Base-by-base conservation (phyloP, 2,113 vertebrate species). In the Rattus rattus region DNA sequence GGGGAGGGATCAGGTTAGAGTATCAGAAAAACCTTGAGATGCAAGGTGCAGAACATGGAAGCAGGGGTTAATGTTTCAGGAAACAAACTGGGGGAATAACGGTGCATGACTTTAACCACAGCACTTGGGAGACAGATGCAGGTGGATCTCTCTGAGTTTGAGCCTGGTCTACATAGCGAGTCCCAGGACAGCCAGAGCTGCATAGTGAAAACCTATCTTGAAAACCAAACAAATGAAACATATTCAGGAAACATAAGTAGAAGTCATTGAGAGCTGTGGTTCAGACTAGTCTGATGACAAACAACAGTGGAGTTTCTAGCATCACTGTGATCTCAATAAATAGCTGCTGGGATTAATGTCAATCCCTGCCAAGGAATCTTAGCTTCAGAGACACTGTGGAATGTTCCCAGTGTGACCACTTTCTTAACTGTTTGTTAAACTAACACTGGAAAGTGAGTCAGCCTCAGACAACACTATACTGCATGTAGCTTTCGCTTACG, bases 281-380 rank as follows among this genome's bases (percentile, higher is more conserved):
- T 92, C 56, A 30, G 10, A 88, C 87, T 63, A 81, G 17, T 54
- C 39, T 65, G 69, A 95, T 73, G 43, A 90, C 5, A 26, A 49
- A 36, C 43, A 52, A 36, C 17, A 67, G 33, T 13, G 33, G 69
- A 59, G 54, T 26, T 67, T 94, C 95, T 85, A 65, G 67, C 36
- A 92, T 72, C 16, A 70, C n/a, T 59, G 30, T 69, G n/a, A 54
- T 39, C 76, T 56, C 14, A 63, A 0, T 28, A 91, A 28, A 59
- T 70, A 85, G 88, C 2, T 76, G 8, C 14, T 28, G 52, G 87
- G 30, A 8, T 94, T 88, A 88, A 52, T 87, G 20, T 4, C 69
- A 39, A 33, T 70, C 94, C 59, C 28, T 92, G 59, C 91, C 80
- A 91, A 63, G 65, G 7, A 63, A 63, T 92, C n/a, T 94, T 86